Evolutionary conservation across 1,140 invertebrate genomes (phyloP).

Genomic region (Mactra quadrangularis): DNA sequence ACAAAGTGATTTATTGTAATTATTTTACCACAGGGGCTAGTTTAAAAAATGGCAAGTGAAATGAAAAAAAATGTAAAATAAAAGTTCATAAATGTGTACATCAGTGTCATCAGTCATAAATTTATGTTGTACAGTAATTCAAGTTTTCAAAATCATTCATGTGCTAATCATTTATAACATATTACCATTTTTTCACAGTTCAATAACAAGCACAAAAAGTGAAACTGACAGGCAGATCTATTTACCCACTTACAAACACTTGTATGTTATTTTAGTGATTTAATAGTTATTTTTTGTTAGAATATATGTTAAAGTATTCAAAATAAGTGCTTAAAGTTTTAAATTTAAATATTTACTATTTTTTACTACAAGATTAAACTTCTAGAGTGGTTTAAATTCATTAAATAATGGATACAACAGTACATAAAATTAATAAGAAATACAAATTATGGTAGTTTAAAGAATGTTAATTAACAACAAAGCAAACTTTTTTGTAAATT

Average conservation of each 20-base stretch:
- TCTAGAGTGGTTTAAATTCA: conserved; percentile 13
- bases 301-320: conserved; percentile 8
- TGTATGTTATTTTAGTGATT: background rate
- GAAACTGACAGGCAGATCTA: conserved; percentile 15
- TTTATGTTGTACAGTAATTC: conserved; percentile 7
- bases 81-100: background rate
- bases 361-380: conserved; percentile 3
- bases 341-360: conserved; percentile 2
- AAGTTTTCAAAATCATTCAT: conserved; percentile 15
- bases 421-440: background rate
- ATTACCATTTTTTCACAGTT: background rate
- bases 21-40: background rate
- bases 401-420: conserved; percentile 15
- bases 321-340: conserved; percentile 12
- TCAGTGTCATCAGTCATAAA: background rate
- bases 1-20: too few species aligned
- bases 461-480: conserved; percentile 19
- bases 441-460: conserved; percentile 6
- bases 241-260: conserved; percentile 20
- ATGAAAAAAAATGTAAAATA: conserved; percentile 6
- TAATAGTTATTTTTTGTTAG: background rate
- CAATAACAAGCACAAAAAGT: conserved; percentile 17
- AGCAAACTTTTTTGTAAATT: conserved; percentile 18
- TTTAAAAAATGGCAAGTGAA: conserved; percentile 4
- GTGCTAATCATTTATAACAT: conserved; percentile 15